A percentile compares a stretch with the other conserved stretches of the same genome.
Conservation (phyloP, 2,888 invertebrate species). For the Apamea epomidion region DNA sequence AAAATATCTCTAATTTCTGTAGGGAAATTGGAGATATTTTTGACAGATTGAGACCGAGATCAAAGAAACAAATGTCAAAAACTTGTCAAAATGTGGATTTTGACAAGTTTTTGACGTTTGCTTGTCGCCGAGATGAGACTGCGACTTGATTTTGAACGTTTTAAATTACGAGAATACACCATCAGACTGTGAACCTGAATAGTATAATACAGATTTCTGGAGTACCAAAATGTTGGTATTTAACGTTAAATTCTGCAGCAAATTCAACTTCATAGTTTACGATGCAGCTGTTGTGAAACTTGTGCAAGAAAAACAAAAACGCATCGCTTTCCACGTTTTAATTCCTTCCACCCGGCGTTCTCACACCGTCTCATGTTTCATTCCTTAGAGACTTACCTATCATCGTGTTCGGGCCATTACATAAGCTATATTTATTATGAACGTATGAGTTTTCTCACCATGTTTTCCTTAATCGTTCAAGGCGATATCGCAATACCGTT, state of each 20-base stretch:
- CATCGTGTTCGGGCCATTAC: slow-evolving; percentile 53
- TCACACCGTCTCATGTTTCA: slow-evolving; percentile 28
- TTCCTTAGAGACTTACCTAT: slow-evolving; percentile 42
- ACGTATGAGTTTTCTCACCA: slow-evolving; percentile 19
- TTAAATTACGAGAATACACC: too few species aligned
- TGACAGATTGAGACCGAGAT: too few species aligned
- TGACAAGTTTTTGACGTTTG: too few species aligned
- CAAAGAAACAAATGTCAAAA: too few species aligned
- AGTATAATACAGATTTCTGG: background rate
- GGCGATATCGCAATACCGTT: slow-evolving; percentile 40
- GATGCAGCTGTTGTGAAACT: slow-evolving; percentile 52
- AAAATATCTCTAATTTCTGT: too few species aligned
- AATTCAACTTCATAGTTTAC: slow-evolving; percentile 41
- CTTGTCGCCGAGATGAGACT: too few species aligned
- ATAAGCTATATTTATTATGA: slow-evolving; percentile 40
- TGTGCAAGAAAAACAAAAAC: slow-evolving; percentile 47
- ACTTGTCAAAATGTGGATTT: too few species aligned
- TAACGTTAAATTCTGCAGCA: slow-evolving; percentile 13
- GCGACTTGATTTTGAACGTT: too few species aligned
- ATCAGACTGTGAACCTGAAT: too few species aligned
- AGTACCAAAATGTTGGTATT: background rate
- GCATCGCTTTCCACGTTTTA: slow-evolving; percentile 45
- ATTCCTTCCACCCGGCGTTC: slow-evolving; percentile 32
- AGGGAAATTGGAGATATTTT: too few species aligned
- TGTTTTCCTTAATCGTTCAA: slow-evolving; percentile 52